Conservation (phyloP, 1,140 invertebrate genomes). For the Orius laevigatus region DNA sequence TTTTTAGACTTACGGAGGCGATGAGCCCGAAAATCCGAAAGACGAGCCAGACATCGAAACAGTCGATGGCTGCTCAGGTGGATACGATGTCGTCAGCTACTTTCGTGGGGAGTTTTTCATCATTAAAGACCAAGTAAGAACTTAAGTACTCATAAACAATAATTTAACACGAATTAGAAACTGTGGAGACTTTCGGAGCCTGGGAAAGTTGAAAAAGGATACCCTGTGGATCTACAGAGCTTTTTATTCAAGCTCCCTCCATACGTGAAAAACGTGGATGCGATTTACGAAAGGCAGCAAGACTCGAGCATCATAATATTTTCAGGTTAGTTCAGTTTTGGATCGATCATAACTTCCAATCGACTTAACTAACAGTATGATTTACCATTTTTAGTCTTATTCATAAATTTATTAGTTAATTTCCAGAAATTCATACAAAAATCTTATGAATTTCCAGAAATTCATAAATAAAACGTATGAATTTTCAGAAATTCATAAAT, state of each 20-base stretch:
- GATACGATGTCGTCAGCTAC: constrained; percentile 14
- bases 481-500: too few species aligned
- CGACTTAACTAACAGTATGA: too few species aligned
- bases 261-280: constrained; percentile 44
- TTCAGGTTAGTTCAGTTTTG: constrained; percentile 33
- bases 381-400: neutral
- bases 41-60: neutral
- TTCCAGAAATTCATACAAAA: neutral
- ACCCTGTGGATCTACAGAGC: constrained; percentile 37
- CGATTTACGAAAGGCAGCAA: constrained; percentile 48
- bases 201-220: constrained; percentile 35
- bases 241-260: constrained; percentile 43
- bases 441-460: neutral
- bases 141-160: constrained; percentile 15
- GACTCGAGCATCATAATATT: constrained; percentile 62
- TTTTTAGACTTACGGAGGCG: neutral
- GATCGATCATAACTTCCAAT: too few species aligned
- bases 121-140: constrained; percentile 48
- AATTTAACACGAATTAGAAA: constrained; percentile 28
- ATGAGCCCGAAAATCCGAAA: constrained; percentile 1
- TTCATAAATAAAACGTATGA: too few species aligned
- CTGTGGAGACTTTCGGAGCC: constrained; percentile 41
- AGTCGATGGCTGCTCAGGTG: constrained; percentile 15
- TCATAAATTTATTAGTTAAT: constrained; percentile 1
- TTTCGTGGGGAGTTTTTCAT: constrained; percentile 42